Conservation (phyloP, 2,113 vertebrate species). For the Pomatorhinus ruficollis region DNA sequence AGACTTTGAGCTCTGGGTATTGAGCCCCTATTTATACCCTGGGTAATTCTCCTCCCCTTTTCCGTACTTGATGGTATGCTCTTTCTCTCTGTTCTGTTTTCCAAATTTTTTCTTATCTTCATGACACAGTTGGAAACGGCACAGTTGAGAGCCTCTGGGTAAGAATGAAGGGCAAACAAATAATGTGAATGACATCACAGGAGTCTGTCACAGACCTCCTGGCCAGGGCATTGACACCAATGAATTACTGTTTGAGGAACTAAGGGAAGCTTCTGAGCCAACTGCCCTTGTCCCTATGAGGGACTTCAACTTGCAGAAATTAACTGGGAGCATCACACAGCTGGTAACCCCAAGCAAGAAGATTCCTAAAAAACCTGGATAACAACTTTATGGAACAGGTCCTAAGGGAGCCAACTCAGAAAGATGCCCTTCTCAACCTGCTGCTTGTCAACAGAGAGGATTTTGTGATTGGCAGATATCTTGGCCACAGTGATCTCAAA, state of each 20-base stretch:
- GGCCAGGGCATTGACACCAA: accelerated
- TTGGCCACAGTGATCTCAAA: background rate
- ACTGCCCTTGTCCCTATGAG: background rate
- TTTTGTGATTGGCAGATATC: background rate
- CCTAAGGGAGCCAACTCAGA: background rate
- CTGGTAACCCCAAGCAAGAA: background rate
- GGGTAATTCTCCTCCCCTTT: background rate
- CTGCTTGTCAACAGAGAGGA: background rate
- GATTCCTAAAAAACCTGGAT: background rate
- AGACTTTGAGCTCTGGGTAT: background rate
- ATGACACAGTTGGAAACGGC: background rate
- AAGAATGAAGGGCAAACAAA: background rate
- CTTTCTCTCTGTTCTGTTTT: background rate
- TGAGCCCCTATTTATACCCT: background rate
- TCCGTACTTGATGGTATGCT: background rate
- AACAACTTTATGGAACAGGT: background rate
- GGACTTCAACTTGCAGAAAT: background rate
- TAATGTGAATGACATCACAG: background rate
- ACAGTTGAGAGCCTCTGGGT: background rate
- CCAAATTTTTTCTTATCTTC: background rate
- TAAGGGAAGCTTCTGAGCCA: background rate
- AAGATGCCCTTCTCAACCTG: background rate
- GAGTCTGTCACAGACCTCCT: background rate
- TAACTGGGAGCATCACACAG: background rate
- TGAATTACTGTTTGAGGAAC: background rate